Evolutionary conservation across 2,888 invertebrate species (phyloP), one percentile per base, ranked within the genome.

Genomic region (Ceraclea dissimilis): DNA sequence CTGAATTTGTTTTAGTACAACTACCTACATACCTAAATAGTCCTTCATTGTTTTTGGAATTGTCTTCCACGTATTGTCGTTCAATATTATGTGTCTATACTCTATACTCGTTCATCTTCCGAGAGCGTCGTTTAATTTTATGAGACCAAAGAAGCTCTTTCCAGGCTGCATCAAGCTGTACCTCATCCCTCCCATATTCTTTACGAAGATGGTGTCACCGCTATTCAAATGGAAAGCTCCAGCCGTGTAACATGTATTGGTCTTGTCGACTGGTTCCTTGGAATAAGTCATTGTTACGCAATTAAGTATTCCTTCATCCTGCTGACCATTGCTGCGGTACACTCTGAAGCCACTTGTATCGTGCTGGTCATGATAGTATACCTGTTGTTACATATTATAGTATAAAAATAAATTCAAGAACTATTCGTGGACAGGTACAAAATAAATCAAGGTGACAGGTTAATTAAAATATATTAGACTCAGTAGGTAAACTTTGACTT

Each of bases 121-220:
- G 19, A 48, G 21, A 13, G 68, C 59, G 63, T 84, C 84, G 16
- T 82, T 83, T n/a, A 88, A 71, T 70, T 86, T 88, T 52, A 88
- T 79, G n/a, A 88, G 76, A 33, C 90, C 91, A 64, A 90, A 89
- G 75, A 89, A 91, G 65, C 89, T 90, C 68, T 89, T 89, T 62
- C 87, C 87, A 1, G 81, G 79, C 65, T 85, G 81, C 74, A 88
- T 85, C 49, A 87, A 71, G 0, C 85, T 83, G 67, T 83, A 85
- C 50, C 85, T 71, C 49, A 81, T 79, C 13, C 83, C 81, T 16
- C 82, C 82, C 1, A 89, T 80, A 65, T 91, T 90, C 52, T 82
- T 79, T 11, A 91, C 71, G 4, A 83, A 80, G 13, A 91, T 71
- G 18, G 73, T 76, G 66, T 91, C 90, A 13, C 84, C 82, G 22